Evolutionary conservation across 2,797 vertebrate species (phyloP).

Genomic region (Siniperca obscura): DNA sequence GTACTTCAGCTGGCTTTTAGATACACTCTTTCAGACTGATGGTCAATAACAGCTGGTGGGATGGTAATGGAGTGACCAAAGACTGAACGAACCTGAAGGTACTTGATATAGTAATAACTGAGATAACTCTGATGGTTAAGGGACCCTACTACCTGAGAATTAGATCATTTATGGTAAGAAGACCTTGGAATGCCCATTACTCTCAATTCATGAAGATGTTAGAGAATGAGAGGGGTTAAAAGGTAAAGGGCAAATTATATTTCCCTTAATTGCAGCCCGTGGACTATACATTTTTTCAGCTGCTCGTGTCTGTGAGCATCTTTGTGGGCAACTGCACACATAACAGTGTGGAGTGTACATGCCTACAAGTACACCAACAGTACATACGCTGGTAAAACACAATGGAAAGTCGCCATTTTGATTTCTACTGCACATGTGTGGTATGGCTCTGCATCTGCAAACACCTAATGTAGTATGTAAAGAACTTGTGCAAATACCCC

Average conservation of each 20-base stretch:
- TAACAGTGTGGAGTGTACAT: background rate
- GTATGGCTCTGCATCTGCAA: background rate
- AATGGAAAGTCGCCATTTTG: background rate
- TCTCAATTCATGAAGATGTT: background rate
- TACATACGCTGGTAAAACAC: background rate
- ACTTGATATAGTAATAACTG: background rate
- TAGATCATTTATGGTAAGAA: background rate
- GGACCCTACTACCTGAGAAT: background rate
- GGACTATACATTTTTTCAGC: background rate
- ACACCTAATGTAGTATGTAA: background rate
- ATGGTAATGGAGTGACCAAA: background rate
- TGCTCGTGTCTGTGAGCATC: background rate
- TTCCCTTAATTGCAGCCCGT: background rate
- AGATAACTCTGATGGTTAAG: background rate
- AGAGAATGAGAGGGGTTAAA: background rate
- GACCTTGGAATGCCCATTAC: slow-evolving; percentile 1
- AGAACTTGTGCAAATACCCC: background rate
- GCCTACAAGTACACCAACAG: background rate
- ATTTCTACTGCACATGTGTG: background rate
- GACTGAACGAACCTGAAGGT: background rate
- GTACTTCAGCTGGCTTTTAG: too few species aligned
- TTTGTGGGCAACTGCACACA: background rate
- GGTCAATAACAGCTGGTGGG: background rate
- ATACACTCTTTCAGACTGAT: background rate
- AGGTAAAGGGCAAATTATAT: background rate